Evolutionary conservation across 1,140 invertebrate species (phyloP).

Genomic region (Zaprionus ghesquierei): DNA sequence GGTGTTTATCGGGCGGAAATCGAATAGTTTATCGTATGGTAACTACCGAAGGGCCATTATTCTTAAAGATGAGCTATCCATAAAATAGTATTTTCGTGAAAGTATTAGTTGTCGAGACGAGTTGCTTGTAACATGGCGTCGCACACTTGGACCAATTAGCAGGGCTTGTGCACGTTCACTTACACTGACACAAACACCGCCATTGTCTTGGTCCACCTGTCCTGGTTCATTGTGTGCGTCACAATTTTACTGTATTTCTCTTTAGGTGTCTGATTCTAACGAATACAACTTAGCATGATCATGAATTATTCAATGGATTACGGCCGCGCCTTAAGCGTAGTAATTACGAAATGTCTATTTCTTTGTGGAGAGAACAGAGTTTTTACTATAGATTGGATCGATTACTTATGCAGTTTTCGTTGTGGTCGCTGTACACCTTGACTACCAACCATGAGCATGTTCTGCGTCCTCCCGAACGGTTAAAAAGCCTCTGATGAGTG

Average conservation of each 20-base stretch:
- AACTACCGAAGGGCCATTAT: background rate
- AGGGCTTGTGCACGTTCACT: slow-evolving; percentile 19
- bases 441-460: too few relatives aligned
- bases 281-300: slow-evolving; percentile 45
- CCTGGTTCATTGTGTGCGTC: slow-evolving; percentile 40
- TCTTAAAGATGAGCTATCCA: too few relatives aligned
- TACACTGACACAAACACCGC: slow-evolving; percentile 10
- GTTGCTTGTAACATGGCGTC: slow-evolving; percentile 39
- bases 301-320: slow-evolving; percentile 63
- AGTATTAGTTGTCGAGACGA: too few relatives aligned
- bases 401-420: slow-evolving; percentile 57
- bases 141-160: slow-evolving; percentile 67
- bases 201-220: slow-evolving; percentile 14
- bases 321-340: slow-evolving; percentile 16
- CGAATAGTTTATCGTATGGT: background rate
- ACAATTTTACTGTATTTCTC: slow-evolving; percentile 42
- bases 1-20: background rate
- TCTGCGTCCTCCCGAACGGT: too few relatives aligned
- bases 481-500: too few relatives aligned
- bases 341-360: slow-evolving; percentile 42
- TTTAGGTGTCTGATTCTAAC: slow-evolving; percentile 14
- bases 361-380: slow-evolving; percentile 1
- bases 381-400: slow-evolving; percentile 42
- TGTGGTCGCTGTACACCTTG: too few relatives aligned
- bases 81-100: too few relatives aligned